These are phyloP conservation scores for Xiphophorus maculatus DNA, from an alignment of 2,113 vertebrate species.

Conservation along the genomic window DNA sequence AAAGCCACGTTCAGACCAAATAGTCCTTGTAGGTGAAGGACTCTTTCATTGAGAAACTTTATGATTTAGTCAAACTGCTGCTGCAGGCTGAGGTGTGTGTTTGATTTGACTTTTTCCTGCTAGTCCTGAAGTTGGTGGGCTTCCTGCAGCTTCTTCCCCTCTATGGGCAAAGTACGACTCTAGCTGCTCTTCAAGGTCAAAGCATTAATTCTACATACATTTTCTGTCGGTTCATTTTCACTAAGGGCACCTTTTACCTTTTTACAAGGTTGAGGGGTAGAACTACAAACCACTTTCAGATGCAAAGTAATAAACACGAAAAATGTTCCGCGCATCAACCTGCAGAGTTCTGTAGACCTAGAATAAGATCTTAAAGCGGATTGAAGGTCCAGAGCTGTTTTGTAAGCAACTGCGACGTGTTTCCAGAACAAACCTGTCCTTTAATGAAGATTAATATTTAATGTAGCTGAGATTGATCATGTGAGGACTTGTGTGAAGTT, in stretches of 20 bases:
- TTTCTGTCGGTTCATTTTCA: background rate
- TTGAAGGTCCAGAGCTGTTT: background rate
- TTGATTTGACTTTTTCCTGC: background rate
- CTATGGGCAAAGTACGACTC: too few relatives aligned
- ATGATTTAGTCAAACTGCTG: too few relatives aligned
- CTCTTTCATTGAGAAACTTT: too few relatives aligned
- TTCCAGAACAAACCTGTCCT: background rate
- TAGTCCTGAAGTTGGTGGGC: too few relatives aligned
- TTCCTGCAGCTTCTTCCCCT: too few relatives aligned
- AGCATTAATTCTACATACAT: background rate
- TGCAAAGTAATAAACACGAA: too few relatives aligned
- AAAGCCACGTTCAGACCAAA: too few relatives aligned
- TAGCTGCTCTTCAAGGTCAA: too few relatives aligned
- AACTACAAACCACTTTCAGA: too few relatives aligned
- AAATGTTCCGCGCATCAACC: conserved; percentile 13
- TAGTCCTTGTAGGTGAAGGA: too few relatives aligned
- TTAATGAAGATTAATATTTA: background rate
- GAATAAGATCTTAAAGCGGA: background rate
- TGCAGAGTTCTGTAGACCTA: background rate
- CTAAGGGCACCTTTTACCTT: background rate
- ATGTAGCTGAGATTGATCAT: background rate
- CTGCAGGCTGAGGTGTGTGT: background rate
- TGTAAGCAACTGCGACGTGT: too few relatives aligned
- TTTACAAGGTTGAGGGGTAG: too few relatives aligned
- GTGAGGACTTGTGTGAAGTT: background rate